phyloP scores from a whole-genome alignment of 2,113 vertebrate species.

The Rhineura floridana region DNA sequence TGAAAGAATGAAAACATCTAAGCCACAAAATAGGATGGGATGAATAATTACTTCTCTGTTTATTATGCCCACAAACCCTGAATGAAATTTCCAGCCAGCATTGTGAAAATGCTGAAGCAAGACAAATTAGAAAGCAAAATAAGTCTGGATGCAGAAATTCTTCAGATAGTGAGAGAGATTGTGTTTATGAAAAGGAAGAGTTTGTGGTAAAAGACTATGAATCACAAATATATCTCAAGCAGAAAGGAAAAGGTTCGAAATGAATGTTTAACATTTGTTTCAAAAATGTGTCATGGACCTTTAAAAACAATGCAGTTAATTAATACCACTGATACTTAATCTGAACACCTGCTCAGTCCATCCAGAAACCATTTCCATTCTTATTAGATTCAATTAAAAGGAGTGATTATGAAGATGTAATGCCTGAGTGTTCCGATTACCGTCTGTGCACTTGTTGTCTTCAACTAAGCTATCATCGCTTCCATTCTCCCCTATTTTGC shows the following conservation, averaged over 20 bases:
- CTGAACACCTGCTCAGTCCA: neutral
- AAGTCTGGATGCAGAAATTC: neutral
- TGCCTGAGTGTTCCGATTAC: neutral
- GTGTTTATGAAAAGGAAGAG: neutral
- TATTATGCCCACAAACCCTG: neutral
- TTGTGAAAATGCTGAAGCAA: neutral
- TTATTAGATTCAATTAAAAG: constrained; percentile 25
- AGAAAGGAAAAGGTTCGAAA: neutral
- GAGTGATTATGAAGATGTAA: constrained; percentile 13
- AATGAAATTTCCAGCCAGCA: neutral
- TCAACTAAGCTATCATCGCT: neutral
- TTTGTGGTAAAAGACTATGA: neutral
- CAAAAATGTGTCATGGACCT: neutral
- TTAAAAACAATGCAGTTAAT: constrained; percentile 9
- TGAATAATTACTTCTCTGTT: neutral
- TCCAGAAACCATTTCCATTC: neutral
- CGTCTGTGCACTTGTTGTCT: neutral
- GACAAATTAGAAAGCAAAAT: neutral
- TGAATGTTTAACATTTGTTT: neutral
- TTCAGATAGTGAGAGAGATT: neutral
- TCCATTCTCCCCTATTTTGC: neutral
- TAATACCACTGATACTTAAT: constrained; percentile 2
- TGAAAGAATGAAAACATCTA: neutral
- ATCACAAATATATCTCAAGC: neutral
- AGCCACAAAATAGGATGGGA: neutral